A percentile compares a stretch with the other conserved stretches of the same genome.
Evolutionary conservation across 2,888 invertebrate species (phyloP).

Genomic region (Odontocerum albicorne): DNA sequence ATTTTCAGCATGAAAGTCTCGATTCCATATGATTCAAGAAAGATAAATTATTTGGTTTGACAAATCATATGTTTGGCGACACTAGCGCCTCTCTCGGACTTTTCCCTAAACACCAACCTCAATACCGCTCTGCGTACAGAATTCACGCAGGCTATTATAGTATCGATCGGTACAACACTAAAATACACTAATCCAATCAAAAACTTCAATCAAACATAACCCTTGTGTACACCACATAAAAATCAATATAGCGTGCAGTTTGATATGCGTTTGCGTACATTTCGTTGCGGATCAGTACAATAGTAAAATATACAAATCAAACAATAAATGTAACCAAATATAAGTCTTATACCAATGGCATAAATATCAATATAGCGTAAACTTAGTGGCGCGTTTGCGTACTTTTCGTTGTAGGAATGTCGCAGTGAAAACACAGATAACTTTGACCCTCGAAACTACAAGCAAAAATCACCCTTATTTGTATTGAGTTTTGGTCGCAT

Average conservation of each 20-base stretch:
- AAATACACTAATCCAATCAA: constrained; percentile 3
- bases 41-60: too few relatives aligned
- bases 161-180: constrained; percentile 19
- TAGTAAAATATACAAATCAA: constrained; percentile 4
- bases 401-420: neutral
- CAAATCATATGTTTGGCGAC: constrained; percentile 20
- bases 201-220: neutral
- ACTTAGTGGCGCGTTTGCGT: neutral
- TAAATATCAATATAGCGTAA: neutral
- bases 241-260: neutral
- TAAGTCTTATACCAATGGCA: neutral
- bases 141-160: constrained; percentile 17
- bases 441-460: constrained; percentile 1
- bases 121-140: neutral
- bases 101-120: constrained; percentile 12
- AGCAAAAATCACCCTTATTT: constrained; percentile 3
- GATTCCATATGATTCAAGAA: too few relatives aligned
- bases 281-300: constrained; percentile 3
- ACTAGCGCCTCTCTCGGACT: constrained; percentile 13
- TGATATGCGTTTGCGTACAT: neutral
- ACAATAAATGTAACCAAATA: constrained; percentile 2
- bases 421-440: constrained; percentile 9
- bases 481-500: neutral
- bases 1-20: too few relatives aligned
- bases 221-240: neutral